Base-by-base conservation (phyloP, 1,140 invertebrate genomes). In the Bicyclus anynana region DNA sequence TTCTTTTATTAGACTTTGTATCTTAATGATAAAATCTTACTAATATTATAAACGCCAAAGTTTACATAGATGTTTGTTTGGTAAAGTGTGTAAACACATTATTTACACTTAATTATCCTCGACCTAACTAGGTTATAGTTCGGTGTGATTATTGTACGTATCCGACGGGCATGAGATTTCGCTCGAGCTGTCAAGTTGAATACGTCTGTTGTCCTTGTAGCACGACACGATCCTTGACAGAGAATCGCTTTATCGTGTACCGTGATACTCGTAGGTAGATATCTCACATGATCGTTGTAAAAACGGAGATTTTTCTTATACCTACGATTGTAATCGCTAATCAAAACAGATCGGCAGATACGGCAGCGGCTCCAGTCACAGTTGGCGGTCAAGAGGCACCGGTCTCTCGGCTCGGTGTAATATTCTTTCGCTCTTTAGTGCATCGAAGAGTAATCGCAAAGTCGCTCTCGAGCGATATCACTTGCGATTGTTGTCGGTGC, bases 241-340 rank as follows among this genome's bases (percentile, higher is more conserved):
- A 42, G 47, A 9, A 37, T 16, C 50, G 7, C 48, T 12, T 59
- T 54, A 54, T 46, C 37, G 18, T 49, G 38, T 55, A 23, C 56
- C 47, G 33, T 40, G 49, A 33, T n/a, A n/a, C n/a, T n/a, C n/a
- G n/a, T n/a, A n/a, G n/a, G n/a, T n/a, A n/a, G n/a, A 38, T 52
- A 47, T 66, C 67, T 74, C 68, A 73, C 72, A 71, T 77, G 72
- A 73, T 62, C 48, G 20, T n/a, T 33, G 33, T 17, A 56, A 26
- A 56, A 47, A 62, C 21, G 53, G 16, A 54, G 62, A 63, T 61
- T 64, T 62, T 56, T 47, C 56, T 33, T 53, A 23, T 35, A 35
- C n/a, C 33, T 40, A 23, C 37, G 55, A 40, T 56, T 55, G 59
- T 51, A 59, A 64, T 69, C 67, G 61, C 69, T 60, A 68, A 65